phyloP scores from a whole-genome alignment of 2,113 vertebrate genomes.

The Osmerus mordax region DNA sequence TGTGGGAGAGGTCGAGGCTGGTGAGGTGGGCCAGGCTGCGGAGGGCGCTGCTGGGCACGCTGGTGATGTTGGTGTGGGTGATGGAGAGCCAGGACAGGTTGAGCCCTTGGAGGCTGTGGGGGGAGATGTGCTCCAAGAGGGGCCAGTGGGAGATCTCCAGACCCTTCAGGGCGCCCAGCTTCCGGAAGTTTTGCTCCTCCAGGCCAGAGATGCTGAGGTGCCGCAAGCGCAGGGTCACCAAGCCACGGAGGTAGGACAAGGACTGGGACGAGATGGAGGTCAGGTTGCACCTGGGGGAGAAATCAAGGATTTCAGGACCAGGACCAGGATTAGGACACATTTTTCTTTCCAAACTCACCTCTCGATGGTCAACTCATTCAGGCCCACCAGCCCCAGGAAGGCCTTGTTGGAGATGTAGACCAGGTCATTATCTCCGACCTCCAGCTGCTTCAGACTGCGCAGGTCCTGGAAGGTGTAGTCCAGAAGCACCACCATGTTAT shows the following conservation, averaged over 20 bases:
- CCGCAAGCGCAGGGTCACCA: conserved; percentile 85
- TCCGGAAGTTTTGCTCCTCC: conserved; percentile 91
- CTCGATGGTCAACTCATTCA: conserved; percentile 89
- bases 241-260: conserved; percentile 86
- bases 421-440: conserved; percentile 94
- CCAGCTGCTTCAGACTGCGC: conserved; percentile 79
- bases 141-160: conserved; percentile 96
- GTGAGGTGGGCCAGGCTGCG: conserved; percentile 86
- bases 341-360: conserved; percentile 32
- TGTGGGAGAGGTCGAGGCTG: conserved; percentile 91
- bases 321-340: no score
- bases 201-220: conserved; percentile 83
- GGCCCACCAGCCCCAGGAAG: conserved; percentile 84
- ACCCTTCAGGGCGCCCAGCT: conserved; percentile 79
- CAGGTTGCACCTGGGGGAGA: conserved; percentile 78
- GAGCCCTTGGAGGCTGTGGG: conserved; percentile 87
- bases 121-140: conserved; percentile 84
- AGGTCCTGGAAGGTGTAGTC: conserved; percentile 95
- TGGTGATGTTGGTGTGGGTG: conserved; percentile 93
- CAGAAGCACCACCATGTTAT: conserved; percentile 92
- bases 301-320: no score
- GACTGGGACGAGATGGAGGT: conserved; percentile 89
- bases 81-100: conserved; percentile 93
- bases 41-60: conserved; percentile 85
- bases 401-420: conserved; percentile 95